Conservation (phyloP, 2,888 invertebrate species). For the Embidobia sp. region DNA sequence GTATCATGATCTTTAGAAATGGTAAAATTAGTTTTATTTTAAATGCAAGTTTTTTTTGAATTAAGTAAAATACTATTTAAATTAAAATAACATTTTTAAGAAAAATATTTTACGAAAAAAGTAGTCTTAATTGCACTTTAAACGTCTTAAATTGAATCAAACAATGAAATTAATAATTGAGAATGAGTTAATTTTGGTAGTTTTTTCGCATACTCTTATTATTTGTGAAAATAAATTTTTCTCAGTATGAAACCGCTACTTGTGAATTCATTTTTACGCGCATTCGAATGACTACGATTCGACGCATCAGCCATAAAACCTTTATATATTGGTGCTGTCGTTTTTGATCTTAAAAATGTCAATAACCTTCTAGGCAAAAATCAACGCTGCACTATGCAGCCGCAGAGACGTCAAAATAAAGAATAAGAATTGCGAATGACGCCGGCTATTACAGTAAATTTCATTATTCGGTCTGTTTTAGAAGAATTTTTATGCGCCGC, state of each 20-base stretch:
- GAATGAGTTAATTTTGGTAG: neutral
- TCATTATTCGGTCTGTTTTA: too few species aligned
- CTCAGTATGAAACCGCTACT: neutral
- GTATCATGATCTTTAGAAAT: too few species aligned
- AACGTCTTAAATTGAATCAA: too few species aligned
- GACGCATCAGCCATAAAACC: slow-evolving; percentile 5
- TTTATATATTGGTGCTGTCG: neutral
- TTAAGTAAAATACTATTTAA: too few species aligned
- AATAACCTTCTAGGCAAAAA: neutral
- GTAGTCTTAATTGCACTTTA: too few species aligned
- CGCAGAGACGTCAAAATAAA: slow-evolving; percentile 1
- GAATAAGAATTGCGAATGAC: neutral
- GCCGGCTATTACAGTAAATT: neutral
- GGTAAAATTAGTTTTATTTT: too few species aligned
- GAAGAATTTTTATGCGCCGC: too few species aligned
- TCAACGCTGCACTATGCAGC: neutral
- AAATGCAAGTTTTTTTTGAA: too few species aligned
- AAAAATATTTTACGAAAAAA: too few species aligned
- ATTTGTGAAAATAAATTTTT: neutral
- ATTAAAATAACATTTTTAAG: too few species aligned
- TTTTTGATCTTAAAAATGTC: slow-evolving; percentile 14
- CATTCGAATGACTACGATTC: slow-evolving; percentile 12
- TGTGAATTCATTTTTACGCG: neutral
- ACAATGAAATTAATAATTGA: too few species aligned
- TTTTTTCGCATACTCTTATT: neutral